phyloP scores from a whole-genome alignment of 2,888 invertebrate species.

The Tethea ocularis region DNA sequence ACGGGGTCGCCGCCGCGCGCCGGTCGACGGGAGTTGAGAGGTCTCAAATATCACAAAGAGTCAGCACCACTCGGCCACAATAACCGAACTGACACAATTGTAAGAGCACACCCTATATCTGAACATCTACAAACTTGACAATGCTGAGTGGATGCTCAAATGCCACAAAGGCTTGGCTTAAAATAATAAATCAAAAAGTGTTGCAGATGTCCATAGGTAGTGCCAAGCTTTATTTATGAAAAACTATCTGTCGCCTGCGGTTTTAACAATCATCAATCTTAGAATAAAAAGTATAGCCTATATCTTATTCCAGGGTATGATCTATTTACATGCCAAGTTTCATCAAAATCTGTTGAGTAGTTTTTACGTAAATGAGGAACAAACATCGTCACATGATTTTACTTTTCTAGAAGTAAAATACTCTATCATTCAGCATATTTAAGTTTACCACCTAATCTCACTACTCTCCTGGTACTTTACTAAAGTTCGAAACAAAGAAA shows the following conservation, averaged over 20 bases:
- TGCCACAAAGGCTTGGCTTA: background rate
- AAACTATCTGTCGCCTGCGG: too few species aligned
- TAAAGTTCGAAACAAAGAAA: background rate
- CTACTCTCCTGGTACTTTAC: background rate
- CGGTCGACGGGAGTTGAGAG: conserved; percentile 2
- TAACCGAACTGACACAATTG: conserved; percentile 10
- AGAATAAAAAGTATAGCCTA: too few species aligned
- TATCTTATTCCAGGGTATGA: too few species aligned
- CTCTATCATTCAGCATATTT: too few species aligned
- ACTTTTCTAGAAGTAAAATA: too few species aligned
- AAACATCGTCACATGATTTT: too few species aligned
- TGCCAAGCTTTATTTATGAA: too few species aligned
- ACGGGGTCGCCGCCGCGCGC: background rate
- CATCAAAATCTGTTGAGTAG: too few species aligned
- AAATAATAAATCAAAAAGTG: background rate
- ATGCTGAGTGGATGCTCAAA: background rate
- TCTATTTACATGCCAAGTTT: too few species aligned
- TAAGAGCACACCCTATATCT: conserved; percentile 1
- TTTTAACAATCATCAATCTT: too few species aligned
- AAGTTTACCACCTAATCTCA: background rate
- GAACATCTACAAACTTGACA: background rate
- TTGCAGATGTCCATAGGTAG: background rate
- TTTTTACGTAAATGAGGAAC: too few species aligned
- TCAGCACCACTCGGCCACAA: conserved; percentile 3
- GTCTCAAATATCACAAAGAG: conserved; percentile 9